Percentiles rank a stretch among this genome's conserved stretches.
Evolutionary conservation across 1,140 invertebrate genomes (phyloP).

Genomic region (Matsumurasca onukii): DNA sequence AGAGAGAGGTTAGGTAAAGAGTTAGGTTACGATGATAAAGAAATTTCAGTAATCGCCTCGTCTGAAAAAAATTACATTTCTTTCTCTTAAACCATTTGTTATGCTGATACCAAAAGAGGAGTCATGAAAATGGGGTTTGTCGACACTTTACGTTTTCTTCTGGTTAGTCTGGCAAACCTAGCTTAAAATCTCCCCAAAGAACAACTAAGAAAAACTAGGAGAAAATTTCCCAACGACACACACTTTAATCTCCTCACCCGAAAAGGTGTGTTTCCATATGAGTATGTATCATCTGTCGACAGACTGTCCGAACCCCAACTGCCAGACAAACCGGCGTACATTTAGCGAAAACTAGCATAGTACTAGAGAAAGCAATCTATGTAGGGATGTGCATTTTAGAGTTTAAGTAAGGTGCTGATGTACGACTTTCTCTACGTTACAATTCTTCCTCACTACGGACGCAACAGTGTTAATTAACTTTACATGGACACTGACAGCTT

Average conservation of each 20-base stretch:
- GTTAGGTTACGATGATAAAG: neutral
- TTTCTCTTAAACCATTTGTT: neutral
- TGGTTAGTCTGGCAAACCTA: neutral
- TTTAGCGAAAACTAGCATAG: neutral
- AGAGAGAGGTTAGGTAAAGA: neutral
- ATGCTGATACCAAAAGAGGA: neutral
- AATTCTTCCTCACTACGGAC: neutral
- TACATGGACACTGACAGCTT: neutral
- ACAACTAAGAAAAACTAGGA: neutral
- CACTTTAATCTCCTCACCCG: too few species aligned
- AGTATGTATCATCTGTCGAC: too few species aligned
- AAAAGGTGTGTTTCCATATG: too few species aligned
- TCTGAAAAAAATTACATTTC: neutral
- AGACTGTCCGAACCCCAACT: neutral
- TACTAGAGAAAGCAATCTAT: neutral
- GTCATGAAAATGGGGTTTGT: neutral
- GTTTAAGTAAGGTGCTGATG: neutral
- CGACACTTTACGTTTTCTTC: neutral
- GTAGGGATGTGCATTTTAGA: neutral
- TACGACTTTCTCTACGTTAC: neutral
- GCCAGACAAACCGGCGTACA: neutral
- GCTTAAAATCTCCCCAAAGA: neutral
- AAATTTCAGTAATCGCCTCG: neutral
- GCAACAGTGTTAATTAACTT: too few species aligned
- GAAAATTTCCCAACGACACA: neutral